Conservation (phyloP, 1,140 invertebrate species). For the Zaprionus vittiger region DNA sequence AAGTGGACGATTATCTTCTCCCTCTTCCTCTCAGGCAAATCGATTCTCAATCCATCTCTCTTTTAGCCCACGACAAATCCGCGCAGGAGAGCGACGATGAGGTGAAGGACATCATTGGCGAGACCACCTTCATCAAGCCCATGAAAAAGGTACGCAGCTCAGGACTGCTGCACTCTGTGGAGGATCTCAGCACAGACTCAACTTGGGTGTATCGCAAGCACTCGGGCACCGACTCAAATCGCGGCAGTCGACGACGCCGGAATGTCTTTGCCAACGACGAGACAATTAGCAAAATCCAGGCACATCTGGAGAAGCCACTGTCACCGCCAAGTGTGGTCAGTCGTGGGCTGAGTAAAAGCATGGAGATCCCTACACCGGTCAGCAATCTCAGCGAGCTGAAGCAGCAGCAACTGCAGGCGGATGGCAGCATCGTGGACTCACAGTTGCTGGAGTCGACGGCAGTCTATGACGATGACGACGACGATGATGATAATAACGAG, state of each 20-base stretch:
- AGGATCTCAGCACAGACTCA: constrained; percentile 90
- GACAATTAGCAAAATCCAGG: constrained; percentile 80
- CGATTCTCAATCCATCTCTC: not conserved
- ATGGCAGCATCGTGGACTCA: constrained; percentile 65
- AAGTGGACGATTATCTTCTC: not conserved
- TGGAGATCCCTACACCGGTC: constrained; percentile 84
- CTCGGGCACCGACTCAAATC: constrained; percentile 82
- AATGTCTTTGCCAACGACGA: constrained; percentile 79
- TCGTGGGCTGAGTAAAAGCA: constrained; percentile 83
- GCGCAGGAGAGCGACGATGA: constrained; percentile 85
- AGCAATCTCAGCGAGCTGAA: constrained; percentile 76
- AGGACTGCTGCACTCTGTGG: constrained; percentile 89
- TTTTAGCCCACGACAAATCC: constrained; percentile 69
- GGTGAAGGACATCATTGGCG: constrained; percentile 86
- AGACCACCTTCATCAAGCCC: constrained; percentile 85
- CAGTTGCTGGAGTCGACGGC: constrained; percentile 58
- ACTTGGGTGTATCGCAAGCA: constrained; percentile 89
- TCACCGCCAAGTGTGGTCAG: constrained; percentile 74
- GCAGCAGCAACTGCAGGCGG: constrained; percentile 78
- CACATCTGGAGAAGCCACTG: constrained; percentile 71
- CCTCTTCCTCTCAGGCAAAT: not conserved
- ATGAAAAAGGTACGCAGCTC: constrained; percentile 88
- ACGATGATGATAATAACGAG: constrained; percentile 41
- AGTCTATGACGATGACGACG: constrained; percentile 45
- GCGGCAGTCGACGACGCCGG: constrained; percentile 78